A percentile compares a stretch with the other conserved stretches of the same genome.
phyloP scores from a whole-genome alignment of 35 echinoderm and acorn worm genomes.

The Ophioderma brevispina region DNA sequence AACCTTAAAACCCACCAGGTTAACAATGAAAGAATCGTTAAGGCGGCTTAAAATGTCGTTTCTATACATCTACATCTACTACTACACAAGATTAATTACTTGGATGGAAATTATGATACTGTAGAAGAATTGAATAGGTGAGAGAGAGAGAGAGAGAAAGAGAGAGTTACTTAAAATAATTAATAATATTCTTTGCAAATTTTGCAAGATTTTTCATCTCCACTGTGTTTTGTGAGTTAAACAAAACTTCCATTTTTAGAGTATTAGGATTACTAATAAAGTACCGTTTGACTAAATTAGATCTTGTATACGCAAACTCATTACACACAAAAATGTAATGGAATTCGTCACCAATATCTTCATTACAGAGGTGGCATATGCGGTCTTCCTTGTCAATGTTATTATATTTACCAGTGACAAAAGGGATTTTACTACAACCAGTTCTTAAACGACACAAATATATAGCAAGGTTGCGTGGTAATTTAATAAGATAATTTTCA shows the following conservation, averaged over 20 bases:
- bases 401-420: neutral
- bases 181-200: too few species aligned
- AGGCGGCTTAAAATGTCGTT: neutral
- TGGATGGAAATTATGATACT: neutral
- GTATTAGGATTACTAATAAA: neutral
- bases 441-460: neutral
- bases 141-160: too few species aligned
- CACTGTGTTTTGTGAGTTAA: neutral
- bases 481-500: slow-evolving; percentile 1
- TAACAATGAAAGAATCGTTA: slow-evolving; percentile 1
- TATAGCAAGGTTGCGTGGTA: neutral
- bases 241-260: neutral
- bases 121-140: neutral
- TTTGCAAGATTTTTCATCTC: too few species aligned
- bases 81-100: neutral
- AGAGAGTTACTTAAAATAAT: too few species aligned
- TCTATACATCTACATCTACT: neutral
- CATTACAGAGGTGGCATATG: neutral
- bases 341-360: neutral
- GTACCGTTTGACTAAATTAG: neutral
- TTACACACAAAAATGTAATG: neutral
- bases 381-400: neutral
- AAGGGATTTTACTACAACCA: slow-evolving; percentile 10
- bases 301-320: neutral
- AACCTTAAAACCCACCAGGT: neutral